Evolutionary conservation across 2,797 vertebrate genomes (phyloP).

Genomic region (Antennarius maculatus): DNA sequence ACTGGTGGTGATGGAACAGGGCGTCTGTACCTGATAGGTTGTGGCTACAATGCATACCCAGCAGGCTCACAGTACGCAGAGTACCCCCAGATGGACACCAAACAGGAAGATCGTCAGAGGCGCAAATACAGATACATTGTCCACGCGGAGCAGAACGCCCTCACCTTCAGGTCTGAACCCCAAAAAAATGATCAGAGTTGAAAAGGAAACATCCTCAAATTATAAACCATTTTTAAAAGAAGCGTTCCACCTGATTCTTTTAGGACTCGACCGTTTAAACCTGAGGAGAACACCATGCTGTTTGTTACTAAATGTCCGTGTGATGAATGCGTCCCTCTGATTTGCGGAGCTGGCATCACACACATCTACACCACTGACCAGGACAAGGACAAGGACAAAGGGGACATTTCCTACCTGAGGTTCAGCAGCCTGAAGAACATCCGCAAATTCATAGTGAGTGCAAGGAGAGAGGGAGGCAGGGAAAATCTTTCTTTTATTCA

Average conservation of each 20-base stretch:
- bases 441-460: slow-evolving; percentile 90
- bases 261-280: slow-evolving; percentile 88
- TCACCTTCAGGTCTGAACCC: slow-evolving; percentile 90
- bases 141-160: slow-evolving; percentile 95
- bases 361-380: slow-evolving; percentile 92
- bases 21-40: slow-evolving; percentile 88
- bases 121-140: slow-evolving; percentile 95
- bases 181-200: not conserved
- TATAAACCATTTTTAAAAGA: not conserved
- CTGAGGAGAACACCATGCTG: slow-evolving; percentile 88
- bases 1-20: slow-evolving; percentile 86
- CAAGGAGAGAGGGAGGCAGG: not conserved
- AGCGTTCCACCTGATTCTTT: slow-evolving; percentile 12
- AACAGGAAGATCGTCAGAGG: slow-evolving; percentile 90
- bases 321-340: slow-evolving; percentile 94
- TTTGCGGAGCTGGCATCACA: slow-evolving; percentile 90
- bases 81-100: slow-evolving; percentile 94
- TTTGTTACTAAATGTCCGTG: slow-evolving; percentile 97
- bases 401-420: slow-evolving; percentile 93
- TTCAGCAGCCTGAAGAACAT: slow-evolving; percentile 86
- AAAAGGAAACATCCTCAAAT: too few species aligned
- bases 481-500: too few species aligned
- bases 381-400: slow-evolving; percentile 91
- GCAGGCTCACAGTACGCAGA: slow-evolving; percentile 91
- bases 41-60: slow-evolving; percentile 96